These are phyloP conservation scores for Tympanoctomys barrerae DNA, from an alignment of 2,797 vertebrate species.

Conservation along the genomic window DNA sequence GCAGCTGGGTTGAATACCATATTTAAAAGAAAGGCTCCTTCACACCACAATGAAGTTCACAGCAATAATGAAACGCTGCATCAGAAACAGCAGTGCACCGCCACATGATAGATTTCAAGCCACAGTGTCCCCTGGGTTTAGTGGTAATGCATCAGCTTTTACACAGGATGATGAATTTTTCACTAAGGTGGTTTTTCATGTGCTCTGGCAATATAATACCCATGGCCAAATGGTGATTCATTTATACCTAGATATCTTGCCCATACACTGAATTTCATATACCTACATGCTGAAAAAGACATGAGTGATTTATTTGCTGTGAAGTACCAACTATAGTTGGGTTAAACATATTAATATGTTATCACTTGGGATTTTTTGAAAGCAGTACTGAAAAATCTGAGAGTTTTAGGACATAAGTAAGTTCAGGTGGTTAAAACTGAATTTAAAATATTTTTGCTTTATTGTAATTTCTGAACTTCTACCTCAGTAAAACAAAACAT, in stretches of 20 bases:
- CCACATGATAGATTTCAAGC: conserved; percentile 62
- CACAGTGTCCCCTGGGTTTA: conserved; percentile 51
- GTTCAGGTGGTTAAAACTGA: background rate
- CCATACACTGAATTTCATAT: conserved; percentile 18
- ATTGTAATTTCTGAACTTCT: background rate
- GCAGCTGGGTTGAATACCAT: conserved; percentile 35
- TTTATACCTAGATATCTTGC: conserved; percentile 54
- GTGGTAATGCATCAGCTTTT: conserved; percentile 39
- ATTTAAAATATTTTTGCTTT: conserved; percentile 16
- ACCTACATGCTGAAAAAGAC: conserved; percentile 5
- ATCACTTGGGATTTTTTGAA: background rate
- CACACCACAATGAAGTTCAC: conserved; percentile 32
- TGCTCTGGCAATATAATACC: background rate
- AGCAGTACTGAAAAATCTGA: conserved; percentile 39
- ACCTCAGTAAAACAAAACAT: background rate
- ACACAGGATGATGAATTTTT: conserved; percentile 55
- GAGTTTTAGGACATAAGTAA: conserved; percentile 38
- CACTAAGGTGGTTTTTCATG: conserved; percentile 44
- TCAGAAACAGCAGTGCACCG: conserved; percentile 43
- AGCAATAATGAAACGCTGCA: conserved; percentile 59
- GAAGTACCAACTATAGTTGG: conserved; percentile 29
- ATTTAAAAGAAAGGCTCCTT: conserved; percentile 66
- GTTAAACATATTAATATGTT: background rate
- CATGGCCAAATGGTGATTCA: conserved; percentile 2
- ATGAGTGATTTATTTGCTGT: conserved; percentile 41